A percentile compares a stretch with the other conserved stretches of the same genome.
phyloP scores from a whole-genome alignment of 2,888 invertebrate genomes.

The Dugesia japonica region DNA sequence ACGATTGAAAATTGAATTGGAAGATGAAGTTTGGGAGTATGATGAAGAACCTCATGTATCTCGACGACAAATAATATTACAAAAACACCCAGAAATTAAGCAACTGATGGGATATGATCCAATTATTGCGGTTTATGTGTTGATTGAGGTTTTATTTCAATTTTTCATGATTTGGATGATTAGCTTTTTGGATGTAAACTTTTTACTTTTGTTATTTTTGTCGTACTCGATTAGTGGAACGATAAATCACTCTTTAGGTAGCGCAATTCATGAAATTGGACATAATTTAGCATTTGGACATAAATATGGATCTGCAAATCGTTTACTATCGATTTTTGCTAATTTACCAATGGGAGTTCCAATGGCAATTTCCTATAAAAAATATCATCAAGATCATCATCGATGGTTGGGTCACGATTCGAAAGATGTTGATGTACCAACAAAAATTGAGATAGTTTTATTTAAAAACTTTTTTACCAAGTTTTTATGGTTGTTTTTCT shows the following conservation, averaged over 20 bases:
- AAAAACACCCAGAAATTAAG: conserved; percentile 90
- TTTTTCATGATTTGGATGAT: conserved; percentile 62
- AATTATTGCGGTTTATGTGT: conserved; percentile 76
- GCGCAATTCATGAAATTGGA: conserved; percentile 77
- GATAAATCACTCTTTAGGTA: conserved; percentile 74
- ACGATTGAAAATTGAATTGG: conserved; percentile 36
- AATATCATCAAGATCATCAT: conserved; percentile 48
- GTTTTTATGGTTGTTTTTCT: conserved; percentile 73
- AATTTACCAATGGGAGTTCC: conserved; percentile 71
- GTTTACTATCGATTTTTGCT: conserved; percentile 75
- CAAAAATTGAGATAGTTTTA: conserved; percentile 70
- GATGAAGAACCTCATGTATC: conserved; percentile 92
- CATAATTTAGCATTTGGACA: conserved; percentile 93
- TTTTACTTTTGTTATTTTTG: conserved; percentile 61
- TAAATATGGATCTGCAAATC: conserved; percentile 68
- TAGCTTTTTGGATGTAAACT: conserved; percentile 56
- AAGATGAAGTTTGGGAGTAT: conserved; percentile 62
- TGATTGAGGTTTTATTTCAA: conserved; percentile 69
- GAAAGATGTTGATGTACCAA: conserved; percentile 80
- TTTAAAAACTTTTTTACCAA: conserved; percentile 81
- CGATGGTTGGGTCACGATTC: conserved; percentile 43
- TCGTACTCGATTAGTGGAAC: conserved; percentile 88
- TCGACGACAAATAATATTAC: conserved; percentile 76
- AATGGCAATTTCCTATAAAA: conserved; percentile 45
- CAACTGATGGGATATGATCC: conserved; percentile 69